phyloP scores from a whole-genome alignment of 2,113 vertebrate genomes.

The Empidonax alnorum region DNA sequence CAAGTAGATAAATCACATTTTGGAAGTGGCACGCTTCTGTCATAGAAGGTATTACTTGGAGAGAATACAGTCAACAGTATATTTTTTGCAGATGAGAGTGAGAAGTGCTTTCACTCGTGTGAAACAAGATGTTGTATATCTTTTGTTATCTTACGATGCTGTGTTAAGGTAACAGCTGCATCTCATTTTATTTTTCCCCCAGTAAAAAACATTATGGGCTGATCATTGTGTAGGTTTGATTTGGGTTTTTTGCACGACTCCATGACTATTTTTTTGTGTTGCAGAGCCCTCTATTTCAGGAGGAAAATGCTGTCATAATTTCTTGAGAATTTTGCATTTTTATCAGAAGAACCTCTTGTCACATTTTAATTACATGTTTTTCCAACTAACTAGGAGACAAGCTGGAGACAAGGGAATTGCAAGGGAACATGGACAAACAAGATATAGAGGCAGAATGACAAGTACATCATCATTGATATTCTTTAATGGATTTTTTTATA shows the following conservation, averaged over 20 bases:
- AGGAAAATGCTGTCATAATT: not conserved
- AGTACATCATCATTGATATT: not conserved
- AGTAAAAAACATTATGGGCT: not conserved
- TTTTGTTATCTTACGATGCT: not conserved
- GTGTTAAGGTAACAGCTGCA: not conserved
- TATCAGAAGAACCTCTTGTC: not conserved
- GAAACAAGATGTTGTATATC: not conserved
- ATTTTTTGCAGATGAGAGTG: not conserved
- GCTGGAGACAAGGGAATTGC: not conserved
- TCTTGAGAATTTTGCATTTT: not conserved
- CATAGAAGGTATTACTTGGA: not conserved
- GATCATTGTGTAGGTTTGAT: not conserved
- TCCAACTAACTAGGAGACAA: slow-evolving; percentile 31
- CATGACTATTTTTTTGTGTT: not conserved
- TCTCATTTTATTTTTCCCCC: not conserved
- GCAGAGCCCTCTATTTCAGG: not conserved
- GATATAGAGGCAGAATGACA: slow-evolving; percentile 36
- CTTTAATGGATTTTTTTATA: not conserved
- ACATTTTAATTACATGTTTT: not conserved
- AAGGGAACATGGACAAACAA: slow-evolving; percentile 52
- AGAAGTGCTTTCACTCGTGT: not conserved
- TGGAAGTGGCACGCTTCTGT: not conserved
- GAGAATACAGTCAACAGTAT: not conserved
- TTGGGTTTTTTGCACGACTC: not conserved
- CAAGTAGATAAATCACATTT: not conserved